Evolutionary conservation across 1,140 invertebrate genomes (phyloP).

Genomic region (Drosophila busckii): DNA sequence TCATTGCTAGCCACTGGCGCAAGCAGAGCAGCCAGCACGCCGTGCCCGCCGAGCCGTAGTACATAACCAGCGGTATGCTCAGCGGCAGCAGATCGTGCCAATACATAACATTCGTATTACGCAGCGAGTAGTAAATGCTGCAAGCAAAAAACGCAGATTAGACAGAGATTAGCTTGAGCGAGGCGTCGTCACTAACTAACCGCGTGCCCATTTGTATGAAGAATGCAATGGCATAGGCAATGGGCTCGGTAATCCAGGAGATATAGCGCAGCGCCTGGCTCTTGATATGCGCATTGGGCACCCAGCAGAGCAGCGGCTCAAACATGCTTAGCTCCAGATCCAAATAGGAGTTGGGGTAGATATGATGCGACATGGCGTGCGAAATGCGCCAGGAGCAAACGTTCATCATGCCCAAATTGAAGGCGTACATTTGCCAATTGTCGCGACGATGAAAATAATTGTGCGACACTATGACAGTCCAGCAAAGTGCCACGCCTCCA

Average conservation of each 20-base stretch:
- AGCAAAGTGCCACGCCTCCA: constrained; percentile 81
- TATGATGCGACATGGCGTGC: constrained; percentile 89
- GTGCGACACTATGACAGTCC: constrained; percentile 83
- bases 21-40: constrained; percentile 62
- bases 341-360: constrained; percentile 88
- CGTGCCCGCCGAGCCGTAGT: constrained; percentile 60
- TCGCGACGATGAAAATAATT: constrained; percentile 91
- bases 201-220: constrained; percentile 63
- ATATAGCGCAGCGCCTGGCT: constrained; percentile 77
- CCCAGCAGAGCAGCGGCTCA: constrained; percentile 86
- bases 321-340: constrained; percentile 87
- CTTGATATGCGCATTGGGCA: constrained; percentile 81
- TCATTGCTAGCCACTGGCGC: constrained; percentile 82
- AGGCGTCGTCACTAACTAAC: constrained; percentile 38
- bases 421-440: constrained; percentile 90
- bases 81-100: constrained; percentile 80
- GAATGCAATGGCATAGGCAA: constrained; percentile 80
- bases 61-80: constrained; percentile 80
- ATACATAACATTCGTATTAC: constrained; percentile 65
- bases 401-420: constrained; percentile 84
- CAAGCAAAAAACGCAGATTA: constrained; percentile 16
- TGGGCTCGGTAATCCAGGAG: constrained; percentile 80
- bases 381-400: constrained; percentile 87
- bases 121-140: constrained; percentile 66
- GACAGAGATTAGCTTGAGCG: constrained; percentile 22